A percentile compares a stretch with the other conserved stretches of the same genome.
Evolutionary conservation across 2,113 vertebrate species (phyloP).

Genomic region (Colistium nudipinnis): DNA sequence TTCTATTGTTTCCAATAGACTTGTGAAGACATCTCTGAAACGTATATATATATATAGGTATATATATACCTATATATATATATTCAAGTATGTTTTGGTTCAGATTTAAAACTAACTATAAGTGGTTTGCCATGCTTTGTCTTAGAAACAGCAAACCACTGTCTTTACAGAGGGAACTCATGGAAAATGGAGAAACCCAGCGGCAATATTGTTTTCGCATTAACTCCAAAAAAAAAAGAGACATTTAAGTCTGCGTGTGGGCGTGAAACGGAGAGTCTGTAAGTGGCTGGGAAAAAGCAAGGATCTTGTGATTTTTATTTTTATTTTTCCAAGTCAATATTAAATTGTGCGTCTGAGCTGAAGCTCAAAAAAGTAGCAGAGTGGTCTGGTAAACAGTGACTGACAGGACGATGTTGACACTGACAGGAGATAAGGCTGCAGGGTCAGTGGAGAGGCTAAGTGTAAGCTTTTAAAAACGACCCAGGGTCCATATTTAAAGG

Average conservation of each 20-base stretch:
- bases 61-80: neutral
- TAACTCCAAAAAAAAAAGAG: neutral
- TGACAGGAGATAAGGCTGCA: slow-evolving; percentile 36
- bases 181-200: slow-evolving; percentile 11
- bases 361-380: neutral
- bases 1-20: too few species aligned
- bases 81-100: neutral
- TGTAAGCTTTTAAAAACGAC: slow-evolving; percentile 12
- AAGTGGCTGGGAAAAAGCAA: slow-evolving; percentile 28
- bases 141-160: slow-evolving; percentile 16
- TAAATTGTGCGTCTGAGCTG: neutral
- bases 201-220: slow-evolving; percentile 23
- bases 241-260: slow-evolving; percentile 20
- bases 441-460: neutral
- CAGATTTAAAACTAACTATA: neutral
- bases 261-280: slow-evolving; percentile 10
- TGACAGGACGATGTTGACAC: slow-evolving; percentile 12
- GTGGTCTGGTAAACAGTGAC: slow-evolving; percentile 7
- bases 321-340: slow-evolving; percentile 14
- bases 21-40: too few species aligned
- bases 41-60: too few species aligned
- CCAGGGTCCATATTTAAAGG: slow-evolving; percentile 35
- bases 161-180: slow-evolving; percentile 9
- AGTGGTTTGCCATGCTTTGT: neutral
- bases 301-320: slow-evolving; percentile 8